Conservation (phyloP, 1,140 invertebrate species). For the Mizuhopecten yessoensis region DNA sequence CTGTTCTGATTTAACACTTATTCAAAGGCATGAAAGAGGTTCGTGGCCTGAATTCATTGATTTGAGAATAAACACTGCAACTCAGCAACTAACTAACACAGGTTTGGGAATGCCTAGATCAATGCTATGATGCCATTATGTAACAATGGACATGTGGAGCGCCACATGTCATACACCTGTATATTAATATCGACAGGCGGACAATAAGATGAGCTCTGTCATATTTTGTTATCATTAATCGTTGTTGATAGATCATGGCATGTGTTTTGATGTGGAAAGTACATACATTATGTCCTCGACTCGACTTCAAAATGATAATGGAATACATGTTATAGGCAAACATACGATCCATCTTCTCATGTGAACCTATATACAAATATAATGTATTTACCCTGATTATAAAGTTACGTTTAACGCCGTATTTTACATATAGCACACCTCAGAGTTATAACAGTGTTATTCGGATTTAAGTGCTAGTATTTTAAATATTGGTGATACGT, state of each 20-base stretch:
- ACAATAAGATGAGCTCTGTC: not conserved
- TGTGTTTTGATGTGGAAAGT: not conserved
- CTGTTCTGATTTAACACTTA: not conserved
- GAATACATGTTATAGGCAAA: no score
- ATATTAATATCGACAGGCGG: not conserved
- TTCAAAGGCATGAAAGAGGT: not conserved
- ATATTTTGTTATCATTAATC: no score
- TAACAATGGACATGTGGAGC: not conserved
- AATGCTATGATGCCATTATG: not conserved
- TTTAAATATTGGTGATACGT: no score
- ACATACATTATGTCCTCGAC: not conserved
- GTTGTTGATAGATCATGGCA: not conserved
- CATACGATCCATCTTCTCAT: not conserved
- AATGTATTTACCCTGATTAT: not conserved
- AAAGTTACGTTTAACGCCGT: no score
- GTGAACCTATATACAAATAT: not conserved
- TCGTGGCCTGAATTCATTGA: not conserved
- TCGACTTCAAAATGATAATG: not conserved
- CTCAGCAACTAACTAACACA: conserved; percentile 1
- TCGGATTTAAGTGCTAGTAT: no score
- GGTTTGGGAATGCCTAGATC: not conserved
- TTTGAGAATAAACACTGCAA: not conserved
- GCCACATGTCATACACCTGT: not conserved
- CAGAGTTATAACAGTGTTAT: no score
- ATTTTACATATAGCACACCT: no score